Base-by-base conservation (phyloP, 2,113 vertebrate species). In the Pantherophis guttatus region DNA sequence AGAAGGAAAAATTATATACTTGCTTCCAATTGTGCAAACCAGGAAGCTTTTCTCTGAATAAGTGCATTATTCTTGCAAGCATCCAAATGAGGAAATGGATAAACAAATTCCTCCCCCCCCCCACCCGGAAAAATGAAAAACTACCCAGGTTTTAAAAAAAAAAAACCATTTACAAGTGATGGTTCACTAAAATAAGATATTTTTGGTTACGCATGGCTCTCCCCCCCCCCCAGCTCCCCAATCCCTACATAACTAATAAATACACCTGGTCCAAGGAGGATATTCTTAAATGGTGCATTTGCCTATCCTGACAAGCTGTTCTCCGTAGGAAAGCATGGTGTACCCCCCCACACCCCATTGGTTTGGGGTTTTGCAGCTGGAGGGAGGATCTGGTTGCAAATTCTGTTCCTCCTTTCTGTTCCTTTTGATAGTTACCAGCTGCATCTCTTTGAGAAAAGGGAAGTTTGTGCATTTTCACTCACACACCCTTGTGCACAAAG, bases 311-410 rank as follows among this genome's bases (percentile, higher is more conserved):
- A 11, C 9, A 33, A 23, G 48, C 8, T 12, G 29, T 24, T 81
- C 9, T 39, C 62, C 0, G 2, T 10, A 12, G 33, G 9, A 3
- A 1, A 2, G 3, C 24, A 8, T 13, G 7, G 3, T 3, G 39
- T 44, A 44, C 39, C 39, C 1, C 44, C 44, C 44, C 6, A 15
- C 48, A 13, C 13, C 11, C 1, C 24, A 0, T 24, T 86, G 13
- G 5, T 24, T 23, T 50, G 15, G 86, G 54, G 7, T 23, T 58
- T 91, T 91, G 81, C 55, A 33, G 50, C 62, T 54, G 48, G 24
- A 33, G 50, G 29, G 24, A 90, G 23, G 5, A 13, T 29, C n/a
- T 2, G 1, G 11, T 57, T 70, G 62, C 89, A 85, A 55, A 52
- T 29, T 29, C 2, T 21, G 13, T 19, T 87, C 57, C 85, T 59